Base-by-base conservation (phyloP, 2,888 invertebrate genomes). In the Trichogramma dendrolimi region DNA sequence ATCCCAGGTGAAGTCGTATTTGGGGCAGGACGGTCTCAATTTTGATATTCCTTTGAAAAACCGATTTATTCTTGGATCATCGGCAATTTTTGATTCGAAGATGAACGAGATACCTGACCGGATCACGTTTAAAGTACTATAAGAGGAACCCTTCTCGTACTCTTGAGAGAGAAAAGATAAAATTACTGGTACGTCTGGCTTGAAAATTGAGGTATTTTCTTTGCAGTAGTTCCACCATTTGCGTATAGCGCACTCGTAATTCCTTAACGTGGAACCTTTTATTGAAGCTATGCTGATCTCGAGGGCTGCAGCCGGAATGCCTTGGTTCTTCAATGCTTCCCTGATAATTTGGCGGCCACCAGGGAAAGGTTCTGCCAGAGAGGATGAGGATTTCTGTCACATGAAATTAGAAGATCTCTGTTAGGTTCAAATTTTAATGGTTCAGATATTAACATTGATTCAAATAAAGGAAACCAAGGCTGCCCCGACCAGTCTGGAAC, bases 1-100 rank as follows among this genome's bases (percentile, higher is more conserved):
- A 55, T 75, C 68, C 73, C 73, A 73, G 0, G 63, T 71, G 5
- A 44, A 27, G 41, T 72, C 62, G 60, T 74, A 70, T 55, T 56
- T 67, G 4, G 67, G 66, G 51, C 48, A 27, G 7, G 60, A 46
- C 4, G 55, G 58, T 44, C 55, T 63, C 6, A 58, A 39, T 14
- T 54, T 46, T 7, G 41, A 14, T 2, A 64, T 49, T 4, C 58
- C 55, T 52, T 56, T 55, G 38, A 64, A 64, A 55, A 64, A 61
- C 47, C 55, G 49, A 41, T 58, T 61, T 4, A 64, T 47, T 6
- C 41, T 10, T 8, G 48, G 2, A 38, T 61, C 46, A 8, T 43
- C 41, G 6, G 47, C 58, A 4, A 61, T 53, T 5, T 50, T 39
- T 14, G 38, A 4, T n/a, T 8, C 14, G 27, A 41, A 11, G 14